A percentile compares a stretch with the other conserved stretches of the same genome.
Conservation (phyloP, 1,140 invertebrate species). For the Zaprionus davidi region DNA sequence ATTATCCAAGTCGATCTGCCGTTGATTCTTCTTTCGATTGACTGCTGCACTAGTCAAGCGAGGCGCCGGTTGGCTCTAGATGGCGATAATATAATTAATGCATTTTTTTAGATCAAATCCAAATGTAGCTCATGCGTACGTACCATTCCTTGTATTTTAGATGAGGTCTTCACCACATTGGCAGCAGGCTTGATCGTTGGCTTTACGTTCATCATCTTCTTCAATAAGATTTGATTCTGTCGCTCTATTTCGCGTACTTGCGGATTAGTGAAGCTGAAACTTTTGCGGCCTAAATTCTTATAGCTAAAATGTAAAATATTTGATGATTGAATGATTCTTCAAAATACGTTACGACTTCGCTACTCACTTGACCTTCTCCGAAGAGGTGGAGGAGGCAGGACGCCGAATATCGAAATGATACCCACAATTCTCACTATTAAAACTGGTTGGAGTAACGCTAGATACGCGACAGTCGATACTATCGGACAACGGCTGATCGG, state of each 20-base stretch:
- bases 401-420: slow-evolving; percentile 55
- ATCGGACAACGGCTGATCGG: slow-evolving; percentile 7
- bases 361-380: slow-evolving; percentile 67
- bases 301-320: slow-evolving; percentile 32
- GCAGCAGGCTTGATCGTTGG: slow-evolving; percentile 58
- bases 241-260: slow-evolving; percentile 82
- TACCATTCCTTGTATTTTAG: slow-evolving; percentile 40
- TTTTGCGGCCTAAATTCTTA: slow-evolving; percentile 73
- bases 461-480: slow-evolving; percentile 42
- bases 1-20: slow-evolving; percentile 81
- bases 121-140: not conserved
- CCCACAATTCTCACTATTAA: slow-evolving; percentile 55
- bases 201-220: slow-evolving; percentile 78
- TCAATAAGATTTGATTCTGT: slow-evolving; percentile 74
- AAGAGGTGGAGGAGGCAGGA: slow-evolving; percentile 58
- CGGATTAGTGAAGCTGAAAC: slow-evolving; percentile 77
- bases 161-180: slow-evolving; percentile 41
- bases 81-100: not conserved
- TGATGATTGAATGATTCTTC: not conserved
- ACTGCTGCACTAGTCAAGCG: slow-evolving; percentile 71
- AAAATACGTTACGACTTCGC: not conserved
- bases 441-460: slow-evolving; percentile 68
- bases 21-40: slow-evolving; percentile 78
- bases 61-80: slow-evolving; percentile 36
- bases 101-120: not conserved